phyloP scores from a whole-genome alignment of 2,888 invertebrate species.

The Mimachlamys varia region DNA sequence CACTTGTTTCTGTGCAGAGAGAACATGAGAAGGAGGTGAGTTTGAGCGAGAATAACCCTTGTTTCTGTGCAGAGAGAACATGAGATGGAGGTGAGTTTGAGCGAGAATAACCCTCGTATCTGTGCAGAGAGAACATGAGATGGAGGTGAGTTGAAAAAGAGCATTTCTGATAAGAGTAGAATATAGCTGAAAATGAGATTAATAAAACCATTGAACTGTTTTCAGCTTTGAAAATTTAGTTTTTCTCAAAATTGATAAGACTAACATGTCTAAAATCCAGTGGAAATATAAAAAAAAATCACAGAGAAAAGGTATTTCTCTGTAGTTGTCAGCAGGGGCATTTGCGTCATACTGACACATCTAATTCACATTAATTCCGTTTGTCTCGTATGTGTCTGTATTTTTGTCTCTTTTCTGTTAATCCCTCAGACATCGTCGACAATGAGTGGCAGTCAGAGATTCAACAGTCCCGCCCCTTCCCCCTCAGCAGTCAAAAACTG shows the following conservation, averaged over 20 bases:
- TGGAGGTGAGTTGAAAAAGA: constrained; percentile 62
- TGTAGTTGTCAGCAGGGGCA: too few species aligned
- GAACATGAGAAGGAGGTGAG: constrained; percentile 76
- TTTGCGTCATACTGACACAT: too few species aligned
- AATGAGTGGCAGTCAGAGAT: constrained; percentile 53
- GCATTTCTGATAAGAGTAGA: too few species aligned
- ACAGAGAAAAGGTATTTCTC: too few species aligned
- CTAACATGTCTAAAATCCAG: too few species aligned
- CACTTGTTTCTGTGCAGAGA: constrained; percentile 69
- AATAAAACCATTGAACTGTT: too few species aligned
- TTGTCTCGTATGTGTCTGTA: too few species aligned
- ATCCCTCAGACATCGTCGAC: background rate
- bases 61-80: constrained; percentile 75
- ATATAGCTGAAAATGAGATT: too few species aligned
- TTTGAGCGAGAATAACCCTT: background rate
- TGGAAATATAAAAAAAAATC: too few species aligned
- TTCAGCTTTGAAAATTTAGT: too few species aligned
- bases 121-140: constrained; percentile 75
- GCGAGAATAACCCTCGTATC: constrained; percentile 47
- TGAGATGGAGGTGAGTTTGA: constrained; percentile 70
- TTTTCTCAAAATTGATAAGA: too few species aligned
- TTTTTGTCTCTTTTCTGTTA: background rate
- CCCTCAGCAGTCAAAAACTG: constrained; percentile 89
- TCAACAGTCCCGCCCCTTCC: constrained; percentile 46
- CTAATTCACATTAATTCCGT: too few species aligned